A percentile compares a stretch with the other conserved stretches of the same genome.
Conservation (phyloP, 2,797 vertebrate genomes). For the Nyctibius grandis region DNA sequence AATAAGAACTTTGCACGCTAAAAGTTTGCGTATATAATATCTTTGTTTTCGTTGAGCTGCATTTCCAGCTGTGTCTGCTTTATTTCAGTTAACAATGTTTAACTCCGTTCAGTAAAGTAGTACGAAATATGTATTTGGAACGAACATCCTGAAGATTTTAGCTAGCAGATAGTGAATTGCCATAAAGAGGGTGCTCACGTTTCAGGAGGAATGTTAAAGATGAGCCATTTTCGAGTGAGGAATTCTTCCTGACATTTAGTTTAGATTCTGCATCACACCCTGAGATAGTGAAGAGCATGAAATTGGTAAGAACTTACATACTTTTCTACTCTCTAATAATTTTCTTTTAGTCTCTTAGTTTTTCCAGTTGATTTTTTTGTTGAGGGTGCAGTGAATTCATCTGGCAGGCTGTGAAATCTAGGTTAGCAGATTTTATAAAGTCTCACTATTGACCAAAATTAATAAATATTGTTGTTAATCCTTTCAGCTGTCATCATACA, state of each 20-base stretch:
- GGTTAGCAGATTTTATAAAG: not conserved
- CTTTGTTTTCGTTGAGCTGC: not conserved
- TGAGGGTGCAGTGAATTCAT: not conserved
- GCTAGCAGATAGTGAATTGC: not conserved
- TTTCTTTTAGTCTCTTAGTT: not conserved
- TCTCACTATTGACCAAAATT: not conserved
- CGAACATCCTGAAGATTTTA: not conserved
- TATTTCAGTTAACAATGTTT: conserved; percentile 23
- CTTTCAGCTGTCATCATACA: not conserved
- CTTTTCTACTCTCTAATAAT: not conserved
- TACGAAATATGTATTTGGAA: conserved; percentile 33
- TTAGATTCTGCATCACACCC: not conserved
- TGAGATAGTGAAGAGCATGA: not conserved
- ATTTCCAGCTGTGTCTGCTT: conserved; percentile 41
- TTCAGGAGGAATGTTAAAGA: conserved; percentile 19
- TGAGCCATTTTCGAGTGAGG: not conserved
- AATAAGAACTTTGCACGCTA: not conserved
- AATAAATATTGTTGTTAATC: not conserved
- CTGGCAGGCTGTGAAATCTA: not conserved
- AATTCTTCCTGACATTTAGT: not conserved
- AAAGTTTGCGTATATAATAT: not conserved
- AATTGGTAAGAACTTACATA: conserved; percentile 3
- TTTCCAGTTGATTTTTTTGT: not conserved
- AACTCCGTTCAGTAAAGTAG: not conserved
- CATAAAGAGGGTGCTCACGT: not conserved